Conservation (phyloP, 2,888 invertebrate species). For the Chrysolina americana region DNA sequence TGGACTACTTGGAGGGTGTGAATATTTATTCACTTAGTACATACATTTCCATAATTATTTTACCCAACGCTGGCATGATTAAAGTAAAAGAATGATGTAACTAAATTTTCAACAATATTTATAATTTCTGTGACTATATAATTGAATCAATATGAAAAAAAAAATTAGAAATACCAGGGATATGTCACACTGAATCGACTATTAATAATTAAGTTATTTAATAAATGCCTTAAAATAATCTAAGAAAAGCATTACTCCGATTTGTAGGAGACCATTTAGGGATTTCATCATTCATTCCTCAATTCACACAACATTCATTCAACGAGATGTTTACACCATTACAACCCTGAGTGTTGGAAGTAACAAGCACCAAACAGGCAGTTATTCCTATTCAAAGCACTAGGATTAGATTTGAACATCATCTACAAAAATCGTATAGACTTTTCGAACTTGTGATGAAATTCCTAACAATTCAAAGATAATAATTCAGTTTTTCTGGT, state of each 20-base stretch:
- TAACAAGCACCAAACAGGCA: constrained; percentile 57
- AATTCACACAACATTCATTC: constrained; percentile 53
- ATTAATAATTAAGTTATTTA: constrained; percentile 58
- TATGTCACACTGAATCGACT: constrained; percentile 52
- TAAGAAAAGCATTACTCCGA: constrained; percentile 61
- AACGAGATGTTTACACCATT: constrained; percentile 51
- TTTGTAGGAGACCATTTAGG: constrained; percentile 53
- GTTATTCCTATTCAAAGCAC: constrained; percentile 43
- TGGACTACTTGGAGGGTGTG: constrained; percentile 79
- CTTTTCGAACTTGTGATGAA: neutral
- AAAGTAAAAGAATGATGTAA: constrained; percentile 61
- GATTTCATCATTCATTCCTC: constrained; percentile 54
- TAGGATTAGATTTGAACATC: constrained; percentile 41
- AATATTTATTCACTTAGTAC: constrained; percentile 66
- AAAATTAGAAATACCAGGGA: constrained; percentile 38
- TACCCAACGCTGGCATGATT: constrained; percentile 60
- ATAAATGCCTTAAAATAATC: constrained; percentile 66
- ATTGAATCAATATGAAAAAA: constrained; percentile 43
- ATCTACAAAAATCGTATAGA: constrained; percentile 12
- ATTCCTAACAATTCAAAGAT: neutral
- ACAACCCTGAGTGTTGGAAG: constrained; percentile 64
- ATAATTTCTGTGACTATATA: constrained; percentile 41
- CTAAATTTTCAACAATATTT: constrained; percentile 57
- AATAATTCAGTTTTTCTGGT: constrained; percentile 39
- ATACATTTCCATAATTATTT: constrained; percentile 66